Conservation (phyloP, 2,113 vertebrate genomes). For the Ondatra zibethicus region DNA sequence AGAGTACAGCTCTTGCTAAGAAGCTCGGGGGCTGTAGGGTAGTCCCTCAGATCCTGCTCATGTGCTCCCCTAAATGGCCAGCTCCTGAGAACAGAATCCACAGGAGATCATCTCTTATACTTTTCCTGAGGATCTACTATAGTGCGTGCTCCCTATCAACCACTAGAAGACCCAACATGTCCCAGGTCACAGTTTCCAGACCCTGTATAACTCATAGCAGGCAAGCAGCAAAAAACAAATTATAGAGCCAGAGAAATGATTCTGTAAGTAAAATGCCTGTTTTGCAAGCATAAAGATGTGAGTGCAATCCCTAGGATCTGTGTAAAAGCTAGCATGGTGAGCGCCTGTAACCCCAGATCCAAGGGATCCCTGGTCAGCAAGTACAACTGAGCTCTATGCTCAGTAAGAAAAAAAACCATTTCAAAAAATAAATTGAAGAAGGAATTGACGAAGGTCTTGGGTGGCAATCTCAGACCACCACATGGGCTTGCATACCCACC, state of each 20-base stretch:
- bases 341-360: background rate
- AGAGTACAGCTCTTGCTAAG: background rate
- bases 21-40: background rate
- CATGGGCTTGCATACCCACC: background rate
- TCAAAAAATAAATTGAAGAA: background rate
- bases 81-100: background rate
- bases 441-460: background rate
- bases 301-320: background rate
- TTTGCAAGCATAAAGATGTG: background rate
- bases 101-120: background rate
- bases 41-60: background rate
- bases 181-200: background rate
- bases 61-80: background rate
- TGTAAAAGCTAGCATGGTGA: background rate
- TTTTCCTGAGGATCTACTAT: background rate
- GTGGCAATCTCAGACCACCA: background rate
- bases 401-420: background rate
- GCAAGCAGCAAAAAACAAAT: fast-evolving
- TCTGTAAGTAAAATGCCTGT: background rate
- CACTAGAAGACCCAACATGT: background rate
- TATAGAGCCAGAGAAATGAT: background rate
- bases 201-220: background rate
- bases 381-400: background rate
- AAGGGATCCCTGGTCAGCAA: background rate
- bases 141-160: background rate